A percentile compares a stretch with the other conserved stretches of the same genome.
phyloP scores from a whole-genome alignment of 30 jellyfish, hydroid and myxozoan species.

The Chironex yamaguchii region DNA sequence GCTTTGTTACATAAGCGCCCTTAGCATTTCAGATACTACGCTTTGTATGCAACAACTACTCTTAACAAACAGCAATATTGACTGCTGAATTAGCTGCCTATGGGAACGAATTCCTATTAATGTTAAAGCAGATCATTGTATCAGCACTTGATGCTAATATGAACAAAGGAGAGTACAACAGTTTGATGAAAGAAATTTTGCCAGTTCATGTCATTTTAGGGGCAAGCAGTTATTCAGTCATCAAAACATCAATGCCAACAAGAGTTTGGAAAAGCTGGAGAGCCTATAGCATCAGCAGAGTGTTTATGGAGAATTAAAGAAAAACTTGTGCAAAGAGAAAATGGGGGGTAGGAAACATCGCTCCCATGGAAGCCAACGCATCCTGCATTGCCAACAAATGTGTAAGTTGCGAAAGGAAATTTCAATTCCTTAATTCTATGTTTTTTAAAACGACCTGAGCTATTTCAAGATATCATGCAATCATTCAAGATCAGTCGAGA shows the following conservation, averaged over 20 bases:
- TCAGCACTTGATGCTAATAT: no score
- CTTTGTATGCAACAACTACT: no score
- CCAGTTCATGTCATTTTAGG: slow-evolving; percentile 44
- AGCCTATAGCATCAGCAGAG: slow-evolving; percentile 50
- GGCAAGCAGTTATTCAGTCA: slow-evolving; percentile 26
- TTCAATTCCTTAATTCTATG: slow-evolving; percentile 15
- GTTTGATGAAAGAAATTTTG: no score
- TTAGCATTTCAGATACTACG: no score
- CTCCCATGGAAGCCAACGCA: slow-evolving; percentile 1
- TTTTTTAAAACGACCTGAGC: slow-evolving; percentile 49
- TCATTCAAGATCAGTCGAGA: slow-evolving; percentile 51
- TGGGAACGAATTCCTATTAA: no score
- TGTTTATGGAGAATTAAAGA: no score
- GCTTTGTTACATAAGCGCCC: no score
- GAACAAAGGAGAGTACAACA: no score
- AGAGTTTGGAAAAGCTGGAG: slow-evolving; percentile 34
- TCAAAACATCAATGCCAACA: slow-evolving; percentile 36
- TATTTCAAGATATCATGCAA: slow-evolving; percentile 31
- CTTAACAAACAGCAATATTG: no score
- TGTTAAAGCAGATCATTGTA: no score
- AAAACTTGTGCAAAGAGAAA: slow-evolving; percentile 29
- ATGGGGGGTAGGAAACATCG: slow-evolving; percentile 3
- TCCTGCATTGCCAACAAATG: slow-evolving; percentile 2
- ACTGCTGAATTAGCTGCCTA: no score
- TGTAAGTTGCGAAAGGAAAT: slow-evolving; percentile 4